Evolutionary conservation across 2,113 vertebrate genomes (phyloP).

Genomic region (Ptilorrhoa leucosticta): DNA sequence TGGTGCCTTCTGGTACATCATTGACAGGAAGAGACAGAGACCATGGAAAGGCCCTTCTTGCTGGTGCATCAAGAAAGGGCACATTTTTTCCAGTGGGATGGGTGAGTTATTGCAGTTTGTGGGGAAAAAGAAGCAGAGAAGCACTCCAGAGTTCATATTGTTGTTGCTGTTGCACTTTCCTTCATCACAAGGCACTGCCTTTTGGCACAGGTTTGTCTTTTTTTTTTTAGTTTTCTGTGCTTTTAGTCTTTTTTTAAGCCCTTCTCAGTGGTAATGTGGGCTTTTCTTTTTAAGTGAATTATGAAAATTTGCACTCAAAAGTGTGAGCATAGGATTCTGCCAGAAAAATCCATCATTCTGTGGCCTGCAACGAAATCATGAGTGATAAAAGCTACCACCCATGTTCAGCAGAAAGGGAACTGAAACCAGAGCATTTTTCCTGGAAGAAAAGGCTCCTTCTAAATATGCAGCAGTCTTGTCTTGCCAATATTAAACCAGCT

Average conservation of each 20-base stretch:
- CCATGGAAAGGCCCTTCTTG: background rate
- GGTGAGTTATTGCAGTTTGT: background rate
- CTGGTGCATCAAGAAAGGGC: background rate
- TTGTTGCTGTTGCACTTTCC: background rate
- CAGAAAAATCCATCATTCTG: conserved; percentile 2
- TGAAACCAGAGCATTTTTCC: background rate
- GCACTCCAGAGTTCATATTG: background rate
- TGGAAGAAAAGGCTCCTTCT: background rate
- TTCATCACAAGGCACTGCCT: background rate
- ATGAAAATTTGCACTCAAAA: background rate
- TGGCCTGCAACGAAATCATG: background rate
- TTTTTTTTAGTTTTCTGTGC: background rate
- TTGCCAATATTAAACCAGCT: background rate
- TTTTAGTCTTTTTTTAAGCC: conserved; percentile 33
- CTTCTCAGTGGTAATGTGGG: background rate
- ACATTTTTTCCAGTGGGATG: background rate
- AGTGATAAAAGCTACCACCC: background rate
- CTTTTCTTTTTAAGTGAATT: background rate
- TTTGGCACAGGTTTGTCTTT: background rate
- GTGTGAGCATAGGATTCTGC: background rate
- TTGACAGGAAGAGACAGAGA: background rate
- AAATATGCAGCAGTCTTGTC: background rate
- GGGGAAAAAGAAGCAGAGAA: background rate
- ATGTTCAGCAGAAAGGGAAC: background rate
- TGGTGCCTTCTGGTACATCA: conserved; percentile 30